Evolutionary conservation across 2,888 invertebrate species (phyloP).

Genomic region (Tethea ocularis): DNA sequence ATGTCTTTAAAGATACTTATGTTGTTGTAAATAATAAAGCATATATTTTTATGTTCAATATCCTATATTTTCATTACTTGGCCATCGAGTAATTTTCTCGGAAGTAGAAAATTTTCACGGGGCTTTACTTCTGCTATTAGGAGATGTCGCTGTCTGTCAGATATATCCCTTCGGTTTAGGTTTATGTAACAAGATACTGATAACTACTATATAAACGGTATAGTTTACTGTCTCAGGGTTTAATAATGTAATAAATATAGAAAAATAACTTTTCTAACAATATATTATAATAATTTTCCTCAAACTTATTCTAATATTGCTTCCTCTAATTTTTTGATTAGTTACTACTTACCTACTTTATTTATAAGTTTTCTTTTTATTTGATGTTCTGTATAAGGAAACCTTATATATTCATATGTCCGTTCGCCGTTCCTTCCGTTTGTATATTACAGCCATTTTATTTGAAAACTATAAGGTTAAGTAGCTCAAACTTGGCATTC

Average conservation of each 20-base stretch:
- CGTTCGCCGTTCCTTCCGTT: too few species aligned
- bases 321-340: too few species aligned
- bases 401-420: too few species aligned
- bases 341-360: too few species aligned
- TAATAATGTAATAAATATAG: slow-evolving; percentile 44
- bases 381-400: too few species aligned
- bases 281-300: too few species aligned
- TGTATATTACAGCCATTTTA: too few species aligned
- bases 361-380: too few species aligned
- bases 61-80: background rate
- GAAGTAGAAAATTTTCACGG: background rate
- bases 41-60: background rate
- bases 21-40: background rate
- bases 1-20: background rate
- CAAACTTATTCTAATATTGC: too few species aligned
- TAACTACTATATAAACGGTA: slow-evolving; percentile 29
- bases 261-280: slow-evolving; percentile 25
- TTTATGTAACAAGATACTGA: slow-evolving; percentile 50
- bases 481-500: too few species aligned
- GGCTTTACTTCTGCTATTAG: slow-evolving; percentile 23
- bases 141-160: slow-evolving; percentile 42
- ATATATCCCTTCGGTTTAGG: slow-evolving; percentile 46
- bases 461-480: too few species aligned
- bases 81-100: background rate
- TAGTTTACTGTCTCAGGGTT: slow-evolving; percentile 47